Conservation (phyloP, 2,797 vertebrate species). For the Gobionotothen gibberifrons region DNA sequence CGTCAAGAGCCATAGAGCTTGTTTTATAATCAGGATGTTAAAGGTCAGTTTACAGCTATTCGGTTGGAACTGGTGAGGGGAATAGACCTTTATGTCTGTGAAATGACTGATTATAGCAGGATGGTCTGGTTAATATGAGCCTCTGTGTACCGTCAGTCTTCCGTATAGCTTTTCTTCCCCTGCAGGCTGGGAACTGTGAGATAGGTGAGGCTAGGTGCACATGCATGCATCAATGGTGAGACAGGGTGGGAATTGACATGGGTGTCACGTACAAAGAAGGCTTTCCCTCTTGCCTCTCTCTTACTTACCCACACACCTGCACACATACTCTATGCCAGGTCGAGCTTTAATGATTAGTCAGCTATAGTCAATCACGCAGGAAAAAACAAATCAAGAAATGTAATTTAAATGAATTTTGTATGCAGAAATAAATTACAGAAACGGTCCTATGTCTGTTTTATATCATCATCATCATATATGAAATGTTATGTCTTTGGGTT, state of each 20-base stretch:
- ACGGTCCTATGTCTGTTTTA: too few relatives aligned
- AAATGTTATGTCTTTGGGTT: too few relatives aligned
- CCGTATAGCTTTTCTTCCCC: constrained; percentile 14
- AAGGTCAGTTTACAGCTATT: constrained; percentile 1
- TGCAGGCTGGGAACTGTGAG: background rate
- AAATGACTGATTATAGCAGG: background rate
- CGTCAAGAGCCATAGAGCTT: background rate
- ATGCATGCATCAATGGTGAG: too few relatives aligned
- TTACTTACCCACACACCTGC: background rate
- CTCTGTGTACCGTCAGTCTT: background rate
- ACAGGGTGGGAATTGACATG: too few relatives aligned
- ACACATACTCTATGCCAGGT: too few relatives aligned
- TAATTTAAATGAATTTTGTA: too few relatives aligned
- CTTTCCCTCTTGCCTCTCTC: background rate
- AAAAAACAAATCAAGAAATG: too few relatives aligned
- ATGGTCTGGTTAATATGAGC: background rate
- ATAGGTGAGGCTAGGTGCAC: background rate
- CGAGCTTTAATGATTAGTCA: too few relatives aligned
- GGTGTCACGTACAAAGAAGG: too few relatives aligned
- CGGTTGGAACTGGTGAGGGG: background rate
- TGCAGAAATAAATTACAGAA: too few relatives aligned
- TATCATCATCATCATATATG: too few relatives aligned
- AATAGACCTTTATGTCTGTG: background rate
- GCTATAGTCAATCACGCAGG: too few relatives aligned
- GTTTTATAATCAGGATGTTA: background rate